A percentile compares a stretch with the other conserved stretches of the same genome.
Evolutionary conservation across 1,140 invertebrate genomes (phyloP).

Genomic region (Bombus terrestris): DNA sequence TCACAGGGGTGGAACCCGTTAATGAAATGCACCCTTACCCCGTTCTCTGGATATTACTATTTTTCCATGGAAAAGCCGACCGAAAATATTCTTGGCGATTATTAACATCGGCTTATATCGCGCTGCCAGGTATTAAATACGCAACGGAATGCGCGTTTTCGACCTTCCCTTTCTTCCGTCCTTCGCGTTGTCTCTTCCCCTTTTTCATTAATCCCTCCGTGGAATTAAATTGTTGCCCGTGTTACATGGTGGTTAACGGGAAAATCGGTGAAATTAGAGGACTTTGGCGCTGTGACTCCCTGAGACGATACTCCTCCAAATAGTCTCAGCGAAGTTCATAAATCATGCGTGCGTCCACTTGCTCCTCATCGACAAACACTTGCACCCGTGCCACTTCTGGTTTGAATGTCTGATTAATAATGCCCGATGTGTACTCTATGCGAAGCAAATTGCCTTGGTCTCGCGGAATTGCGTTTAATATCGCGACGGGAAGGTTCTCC

Average conservation of each 20-base stretch:
- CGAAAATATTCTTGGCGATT: conserved; percentile 54
- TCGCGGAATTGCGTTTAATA: conserved; percentile 37
- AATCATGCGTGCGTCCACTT: conserved; percentile 39
- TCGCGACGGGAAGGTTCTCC: background rate
- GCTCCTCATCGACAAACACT: conserved; percentile 23
- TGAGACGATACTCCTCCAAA: background rate
- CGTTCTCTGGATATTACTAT: conserved; percentile 46
- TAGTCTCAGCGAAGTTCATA: conserved; percentile 32
- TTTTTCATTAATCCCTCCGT: background rate
- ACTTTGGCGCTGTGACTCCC: background rate
- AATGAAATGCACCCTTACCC: conserved; percentile 69
- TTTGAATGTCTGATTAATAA: conserved; percentile 38
- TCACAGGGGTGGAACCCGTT: conserved; percentile 14
- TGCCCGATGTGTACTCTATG: conserved; percentile 22
- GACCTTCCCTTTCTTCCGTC: background rate
- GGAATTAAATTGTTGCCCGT: conserved; percentile 53
- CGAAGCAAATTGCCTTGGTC: conserved; percentile 11
- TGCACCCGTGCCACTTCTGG: background rate
- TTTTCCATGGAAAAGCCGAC: conserved; percentile 46
- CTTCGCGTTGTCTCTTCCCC: background rate
- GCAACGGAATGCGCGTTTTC: conserved; percentile 50
- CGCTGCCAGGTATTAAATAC: conserved; percentile 53
- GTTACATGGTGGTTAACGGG: background rate
- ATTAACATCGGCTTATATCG: conserved; percentile 63
- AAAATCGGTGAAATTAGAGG: conserved; percentile 17